phyloP scores from a whole-genome alignment of 2,113 vertebrate genomes.

The Macrotis lagotis region DNA sequence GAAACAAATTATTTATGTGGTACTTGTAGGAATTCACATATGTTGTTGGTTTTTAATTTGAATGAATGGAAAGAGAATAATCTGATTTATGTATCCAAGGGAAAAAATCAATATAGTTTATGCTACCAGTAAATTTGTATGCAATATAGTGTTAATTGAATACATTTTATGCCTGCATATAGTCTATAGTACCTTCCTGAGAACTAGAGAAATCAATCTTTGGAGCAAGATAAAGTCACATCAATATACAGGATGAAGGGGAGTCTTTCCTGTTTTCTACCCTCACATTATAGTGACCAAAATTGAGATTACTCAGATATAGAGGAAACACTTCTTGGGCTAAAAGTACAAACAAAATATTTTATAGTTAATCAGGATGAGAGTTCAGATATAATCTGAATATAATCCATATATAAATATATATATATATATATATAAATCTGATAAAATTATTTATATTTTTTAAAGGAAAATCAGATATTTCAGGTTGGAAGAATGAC shows the following conservation, averaged over 20 bases:
- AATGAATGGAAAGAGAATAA: neutral
- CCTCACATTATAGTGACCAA: neutral
- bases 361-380: neutral
- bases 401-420: too few relatives aligned
- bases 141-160: conserved; percentile 48
- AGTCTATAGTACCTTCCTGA: neutral
- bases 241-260: neutral
- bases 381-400: conserved; percentile 16
- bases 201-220: conserved; percentile 12
- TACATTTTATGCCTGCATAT: conserved; percentile 18
- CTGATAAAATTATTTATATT: too few relatives aligned
- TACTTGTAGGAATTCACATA: neutral
- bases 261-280: neutral
- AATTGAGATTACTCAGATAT: neutral
- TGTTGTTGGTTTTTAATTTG: conserved; percentile 27
- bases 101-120: conserved; percentile 40
- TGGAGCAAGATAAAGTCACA: neutral
- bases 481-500: too few relatives aligned
- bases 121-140: conserved; percentile 38
- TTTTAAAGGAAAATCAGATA: too few relatives aligned
- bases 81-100: conserved; percentile 46
- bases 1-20: neutral
- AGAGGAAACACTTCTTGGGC: conserved; percentile 8
- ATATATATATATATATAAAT: too few relatives aligned
- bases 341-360: neutral